These are phyloP conservation scores for Tridacna crocea DNA, from an alignment of 2,888 invertebrate genomes.

Conservation along the genomic window DNA sequence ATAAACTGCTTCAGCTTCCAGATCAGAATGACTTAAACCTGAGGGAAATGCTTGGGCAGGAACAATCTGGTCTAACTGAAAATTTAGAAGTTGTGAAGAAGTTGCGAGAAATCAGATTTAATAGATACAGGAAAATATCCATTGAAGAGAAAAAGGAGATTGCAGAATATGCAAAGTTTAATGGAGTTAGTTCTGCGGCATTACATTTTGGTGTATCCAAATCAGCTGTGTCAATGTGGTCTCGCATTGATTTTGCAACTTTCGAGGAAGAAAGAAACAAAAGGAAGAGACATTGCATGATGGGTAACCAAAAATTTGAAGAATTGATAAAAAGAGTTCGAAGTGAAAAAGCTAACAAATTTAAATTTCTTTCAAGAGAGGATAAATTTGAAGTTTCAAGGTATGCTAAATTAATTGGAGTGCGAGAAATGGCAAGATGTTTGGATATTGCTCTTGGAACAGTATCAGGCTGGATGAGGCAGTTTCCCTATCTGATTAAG, in stretches of 20 bases:
- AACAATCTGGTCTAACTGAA: conserved; percentile 23
- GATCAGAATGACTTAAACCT: not conserved
- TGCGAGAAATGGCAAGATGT: conserved; percentile 59
- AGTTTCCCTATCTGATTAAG: conserved; percentile 57
- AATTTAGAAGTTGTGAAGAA: conserved; percentile 51
- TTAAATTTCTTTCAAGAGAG: conserved; percentile 46
- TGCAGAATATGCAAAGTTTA: conserved; percentile 47
- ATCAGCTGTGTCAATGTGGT: conserved; percentile 63
- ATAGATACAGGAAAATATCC: conserved; percentile 55
- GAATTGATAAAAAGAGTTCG: conserved; percentile 41
- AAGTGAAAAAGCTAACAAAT: conserved; percentile 44
- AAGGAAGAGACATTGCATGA: conserved; percentile 52
- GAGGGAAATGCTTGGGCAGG: not conserved
- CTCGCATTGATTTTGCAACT: conserved; percentile 48
- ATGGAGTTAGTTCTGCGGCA: conserved; percentile 55
- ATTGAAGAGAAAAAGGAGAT: conserved; percentile 53
- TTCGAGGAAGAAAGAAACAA: conserved; percentile 35
- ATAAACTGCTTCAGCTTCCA: not conserved
- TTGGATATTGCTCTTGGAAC: conserved; percentile 57
- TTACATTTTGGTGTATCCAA: conserved; percentile 54
- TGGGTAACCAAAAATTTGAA: conserved; percentile 59
- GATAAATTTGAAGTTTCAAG: conserved; percentile 58
- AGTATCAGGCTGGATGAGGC: conserved; percentile 63
- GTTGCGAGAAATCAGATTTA: conserved; percentile 50
- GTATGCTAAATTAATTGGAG: conserved; percentile 59